Evolutionary conservation across 2,888 invertebrate genomes (phyloP).

Genomic region (Acrocyrtus sp.): DNA sequence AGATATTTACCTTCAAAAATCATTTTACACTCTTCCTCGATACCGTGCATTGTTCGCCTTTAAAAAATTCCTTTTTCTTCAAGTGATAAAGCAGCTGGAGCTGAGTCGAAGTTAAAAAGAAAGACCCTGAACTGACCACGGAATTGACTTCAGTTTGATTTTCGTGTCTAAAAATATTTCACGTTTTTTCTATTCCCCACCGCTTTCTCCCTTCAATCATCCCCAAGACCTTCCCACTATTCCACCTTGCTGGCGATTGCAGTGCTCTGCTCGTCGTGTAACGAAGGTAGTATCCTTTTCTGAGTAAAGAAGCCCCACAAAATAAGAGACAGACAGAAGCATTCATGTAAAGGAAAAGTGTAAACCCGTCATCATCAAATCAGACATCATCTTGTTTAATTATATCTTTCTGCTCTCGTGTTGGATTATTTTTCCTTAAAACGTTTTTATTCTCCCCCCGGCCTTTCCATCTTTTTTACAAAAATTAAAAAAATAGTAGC

Average conservation of each 20-base stretch:
- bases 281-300: conserved; percentile 36
- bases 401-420: conserved; percentile 16
- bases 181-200: conserved; percentile 13
- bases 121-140: conserved; percentile 40
- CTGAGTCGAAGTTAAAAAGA: too few species aligned
- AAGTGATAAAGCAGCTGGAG: not conserved
- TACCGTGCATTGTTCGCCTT: not conserved
- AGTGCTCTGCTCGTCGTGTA: conserved; percentile 11
- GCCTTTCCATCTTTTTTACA: conserved; percentile 5
- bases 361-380: conserved; percentile 52
- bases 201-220: not conserved
- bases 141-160: not conserved
- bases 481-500: too few species aligned
- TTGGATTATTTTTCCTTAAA: not conserved
- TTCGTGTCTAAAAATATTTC: conserved; percentile 10
- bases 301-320: conserved; percentile 3
- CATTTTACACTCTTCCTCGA: not conserved
- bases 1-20: too few species aligned
- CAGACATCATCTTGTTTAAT: conserved; percentile 48
- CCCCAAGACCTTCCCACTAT: conserved; percentile 8
- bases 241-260: not conserved
- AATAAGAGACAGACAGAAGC: conserved; percentile 22
- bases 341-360: conserved; percentile 40
- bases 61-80: not conserved
- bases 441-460: not conserved